Base-by-base conservation (phyloP, 2,113 vertebrate genomes). In the Lepisosteus oculatus region DNA sequence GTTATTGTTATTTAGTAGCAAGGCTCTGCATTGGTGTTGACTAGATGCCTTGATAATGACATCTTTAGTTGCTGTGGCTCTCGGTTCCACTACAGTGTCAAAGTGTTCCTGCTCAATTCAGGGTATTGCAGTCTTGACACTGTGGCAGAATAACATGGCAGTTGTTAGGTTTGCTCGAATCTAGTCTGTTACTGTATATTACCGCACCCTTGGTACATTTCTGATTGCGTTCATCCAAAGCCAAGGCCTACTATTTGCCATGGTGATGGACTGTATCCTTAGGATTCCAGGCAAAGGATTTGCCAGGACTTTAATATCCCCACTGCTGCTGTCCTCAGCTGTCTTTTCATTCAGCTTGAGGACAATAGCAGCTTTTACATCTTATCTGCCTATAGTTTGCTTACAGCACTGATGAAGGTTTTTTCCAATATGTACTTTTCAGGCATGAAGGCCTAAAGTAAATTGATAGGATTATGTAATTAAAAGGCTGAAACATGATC, bases 1-100 rank as follows among this genome's bases (percentile, higher is more conserved):
- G 73, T 76, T 80, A 70, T 72, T 43, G 79, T 77, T 77, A 78
- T 79, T 73, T 70, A 69, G 77, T 74, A 73, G 64, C 17, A 66
- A 29, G 65, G 55, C 67, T 15, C 65, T 61, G 78, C 14, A 43
- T n/a, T 14, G 43, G 42, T 17, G 55, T 29, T 43, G 3, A 13
- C 8, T 56, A 59, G 56, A 72, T 70, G 66, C 15, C 54, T 69
- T 5, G 9, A 9, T 51, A 51, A 51, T 5, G 47, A 9, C 44
- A 65, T 77, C 61, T 65, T 29, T 17, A 61, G 63, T 65, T 71
- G 68, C 47, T 7, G 43, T 15, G 42, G 72, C 47, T 69, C 71
- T 45, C 12, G 56, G 41, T 13, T 14, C 55, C 8, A 45, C 15
- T 45, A 44, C n/a, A 47, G 63, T 55, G 42, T 15, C 67, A 71